Evolutionary conservation across 2,797 vertebrate genomes (phyloP), one percentile per base, ranked within the genome.

Genomic region (Neosilurus hyrtlii): DNA sequence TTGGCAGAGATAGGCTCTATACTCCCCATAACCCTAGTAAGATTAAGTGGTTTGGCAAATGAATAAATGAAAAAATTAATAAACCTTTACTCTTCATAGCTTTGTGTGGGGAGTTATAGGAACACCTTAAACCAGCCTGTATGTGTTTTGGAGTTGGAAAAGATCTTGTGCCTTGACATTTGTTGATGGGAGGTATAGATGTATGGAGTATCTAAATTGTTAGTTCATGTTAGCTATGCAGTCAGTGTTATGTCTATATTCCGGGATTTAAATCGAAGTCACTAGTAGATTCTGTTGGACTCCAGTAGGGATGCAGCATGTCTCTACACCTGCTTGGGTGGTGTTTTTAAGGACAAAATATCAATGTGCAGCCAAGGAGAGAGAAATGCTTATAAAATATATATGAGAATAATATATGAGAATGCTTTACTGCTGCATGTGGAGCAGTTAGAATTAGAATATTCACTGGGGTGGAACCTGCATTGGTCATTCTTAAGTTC

Each of bases 391-490:
- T 16, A 14, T 0, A 73, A n/a, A 26, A 14, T 30, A 59, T 12
- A 10, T 75, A 18, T 76, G 57, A n/a, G n/a, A n/a, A n/a, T 43
- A 11, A 61, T 61, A 5, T 12, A 61, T 37, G n/a, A 61, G 18
- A 54, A 73, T 73, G 68, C n/a, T 71, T 71, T 10, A 71, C 22
- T 24, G 14, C 68, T 51, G 68, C 56, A 74, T 57, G 52, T 35
- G 52, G 30, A 30, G 52, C 30, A 37, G 26, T 22, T 75, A 5
- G 54, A 12, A 75, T 22, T 30, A 35, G 52, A 35, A 20, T 35
- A 22, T 43, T 15, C 24, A 18, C 9, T 6, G 10, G 24, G 24
- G 24, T 73, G 24, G 71, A 30, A 74, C 3, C 9, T 74, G 9
- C 52, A 56, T 73, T 20, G n/a, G n/a, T n/a, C n/a, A n/a, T n/a